These are phyloP conservation scores for Naja naja DNA, from an alignment of 2,113 vertebrate genomes.

Conservation along the genomic window DNA sequence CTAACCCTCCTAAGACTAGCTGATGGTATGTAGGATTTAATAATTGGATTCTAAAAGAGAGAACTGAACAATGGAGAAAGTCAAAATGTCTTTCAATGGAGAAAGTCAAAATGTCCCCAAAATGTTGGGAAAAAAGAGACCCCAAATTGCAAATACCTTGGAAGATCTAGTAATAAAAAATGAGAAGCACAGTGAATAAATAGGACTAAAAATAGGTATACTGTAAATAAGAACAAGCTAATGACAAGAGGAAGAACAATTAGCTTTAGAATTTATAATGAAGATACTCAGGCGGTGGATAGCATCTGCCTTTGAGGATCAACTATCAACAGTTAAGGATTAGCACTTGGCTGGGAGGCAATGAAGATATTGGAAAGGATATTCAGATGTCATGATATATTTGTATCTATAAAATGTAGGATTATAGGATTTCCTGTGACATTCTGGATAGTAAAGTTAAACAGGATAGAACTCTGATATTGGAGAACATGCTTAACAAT, in stretches of 20 bases:
- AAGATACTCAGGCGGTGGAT: not conserved
- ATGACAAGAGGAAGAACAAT: not conserved
- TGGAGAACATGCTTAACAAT: not conserved
- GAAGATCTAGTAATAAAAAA: not conserved
- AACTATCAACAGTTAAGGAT: not conserved
- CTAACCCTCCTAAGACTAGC: conserved; percentile 6
- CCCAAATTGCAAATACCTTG: not conserved
- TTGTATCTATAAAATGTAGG: not conserved
- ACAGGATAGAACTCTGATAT: not conserved
- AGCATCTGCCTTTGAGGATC: not conserved
- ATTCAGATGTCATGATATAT: not conserved
- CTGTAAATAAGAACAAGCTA: not conserved
- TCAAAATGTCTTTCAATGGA: not conserved
- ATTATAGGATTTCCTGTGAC: not conserved
- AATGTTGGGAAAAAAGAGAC: accelerated
- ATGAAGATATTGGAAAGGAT: not conserved
- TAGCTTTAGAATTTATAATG: not conserved
- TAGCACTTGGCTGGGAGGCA: not conserved
- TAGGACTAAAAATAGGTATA: not conserved
- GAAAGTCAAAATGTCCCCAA: not conserved
- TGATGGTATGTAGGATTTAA: not conserved
- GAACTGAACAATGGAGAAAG: not conserved
- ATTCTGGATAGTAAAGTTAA: not conserved
- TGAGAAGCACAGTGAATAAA: not conserved
- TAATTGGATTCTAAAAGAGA: accelerated